Conservation (phyloP, 2,888 invertebrate genomes). For the Bedellia somnulentella region DNA sequence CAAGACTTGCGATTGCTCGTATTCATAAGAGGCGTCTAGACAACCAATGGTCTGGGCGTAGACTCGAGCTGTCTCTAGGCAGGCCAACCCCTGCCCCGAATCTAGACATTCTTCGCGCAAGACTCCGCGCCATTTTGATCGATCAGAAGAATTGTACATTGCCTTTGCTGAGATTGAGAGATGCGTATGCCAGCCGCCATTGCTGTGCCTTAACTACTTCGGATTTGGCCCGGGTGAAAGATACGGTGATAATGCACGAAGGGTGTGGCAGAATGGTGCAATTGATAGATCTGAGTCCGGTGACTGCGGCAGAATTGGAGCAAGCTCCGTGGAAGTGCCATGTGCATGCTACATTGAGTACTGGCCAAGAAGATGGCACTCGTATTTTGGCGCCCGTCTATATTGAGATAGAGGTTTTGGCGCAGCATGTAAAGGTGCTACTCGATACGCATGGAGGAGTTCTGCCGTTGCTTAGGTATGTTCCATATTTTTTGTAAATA, state of each 20-base stretch:
- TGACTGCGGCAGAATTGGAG: conserved; percentile 30
- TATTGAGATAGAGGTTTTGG: conserved; percentile 67
- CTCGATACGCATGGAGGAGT: conserved; percentile 75
- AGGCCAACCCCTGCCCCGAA: conserved; percentile 64
- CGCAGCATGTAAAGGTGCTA: conserved; percentile 66
- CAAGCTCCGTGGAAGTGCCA: conserved; percentile 56
- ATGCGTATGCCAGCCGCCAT: conserved; percentile 79
- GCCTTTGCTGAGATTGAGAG: conserved; percentile 79
- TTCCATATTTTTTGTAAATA: too few relatives aligned
- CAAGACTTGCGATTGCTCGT: conserved; percentile 76
- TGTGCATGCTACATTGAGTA: conserved; percentile 36
- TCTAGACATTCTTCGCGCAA: conserved; percentile 64
- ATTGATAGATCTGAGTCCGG: conserved; percentile 34
- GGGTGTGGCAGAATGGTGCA: conserved; percentile 45
- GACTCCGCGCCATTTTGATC: conserved; percentile 72
- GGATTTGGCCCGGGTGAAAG: conserved; percentile 73
- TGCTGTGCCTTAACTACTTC: conserved; percentile 74
- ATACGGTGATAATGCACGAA: conserved; percentile 62
- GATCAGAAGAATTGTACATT: conserved; percentile 75
- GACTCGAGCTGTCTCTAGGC: conserved; percentile 75
- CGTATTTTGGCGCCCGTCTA: conserved; percentile 67
- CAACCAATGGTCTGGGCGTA: conserved; percentile 64
- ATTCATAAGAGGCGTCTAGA: conserved; percentile 80
- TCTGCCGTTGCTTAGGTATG: conserved; percentile 77
- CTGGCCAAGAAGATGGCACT: conserved; percentile 40